Evolutionary conservation across 30 jellyfish, hydroid and myxozoan species (phyloP).

Genomic region (Cassiopea andromeda): DNA sequence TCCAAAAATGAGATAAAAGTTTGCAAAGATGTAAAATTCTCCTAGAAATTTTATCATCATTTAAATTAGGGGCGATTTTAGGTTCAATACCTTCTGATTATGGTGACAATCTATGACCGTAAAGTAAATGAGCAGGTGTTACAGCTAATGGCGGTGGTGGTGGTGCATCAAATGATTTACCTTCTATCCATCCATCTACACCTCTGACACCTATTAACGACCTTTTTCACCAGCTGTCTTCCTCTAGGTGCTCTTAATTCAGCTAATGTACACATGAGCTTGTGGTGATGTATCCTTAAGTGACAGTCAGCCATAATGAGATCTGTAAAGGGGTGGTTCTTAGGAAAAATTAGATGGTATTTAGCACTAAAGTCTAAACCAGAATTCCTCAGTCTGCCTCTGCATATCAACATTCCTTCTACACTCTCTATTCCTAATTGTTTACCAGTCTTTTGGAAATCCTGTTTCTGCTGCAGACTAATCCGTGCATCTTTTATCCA

Average conservation of each 20-base stretch:
- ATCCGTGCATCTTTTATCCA: conserved; percentile 2
- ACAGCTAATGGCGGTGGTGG: too few species aligned
- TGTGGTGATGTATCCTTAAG: not conserved
- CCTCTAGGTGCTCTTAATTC: not conserved
- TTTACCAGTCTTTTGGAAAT: not conserved
- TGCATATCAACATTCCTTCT: not conserved
- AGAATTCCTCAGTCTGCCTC: not conserved
- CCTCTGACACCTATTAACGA: not conserved
- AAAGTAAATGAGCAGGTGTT: too few species aligned
- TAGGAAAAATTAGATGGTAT: not conserved
- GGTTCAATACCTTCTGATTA: too few species aligned
- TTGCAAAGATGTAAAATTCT: too few species aligned
- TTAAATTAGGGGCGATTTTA: too few species aligned
- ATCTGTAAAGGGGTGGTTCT: not conserved
- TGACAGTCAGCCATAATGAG: not conserved
- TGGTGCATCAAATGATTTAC: too few species aligned
- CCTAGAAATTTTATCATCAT: too few species aligned
- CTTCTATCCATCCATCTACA: not conserved
- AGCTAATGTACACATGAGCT: not conserved
- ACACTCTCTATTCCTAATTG: not conserved
- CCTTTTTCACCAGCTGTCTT: not conserved
- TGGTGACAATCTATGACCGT: too few species aligned
- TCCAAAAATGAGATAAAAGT: too few species aligned
- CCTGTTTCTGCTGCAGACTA: not conserved
- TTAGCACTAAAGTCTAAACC: not conserved